phyloP scores from a whole-genome alignment of 2,113 vertebrate species.

The Trinectes maculatus region DNA sequence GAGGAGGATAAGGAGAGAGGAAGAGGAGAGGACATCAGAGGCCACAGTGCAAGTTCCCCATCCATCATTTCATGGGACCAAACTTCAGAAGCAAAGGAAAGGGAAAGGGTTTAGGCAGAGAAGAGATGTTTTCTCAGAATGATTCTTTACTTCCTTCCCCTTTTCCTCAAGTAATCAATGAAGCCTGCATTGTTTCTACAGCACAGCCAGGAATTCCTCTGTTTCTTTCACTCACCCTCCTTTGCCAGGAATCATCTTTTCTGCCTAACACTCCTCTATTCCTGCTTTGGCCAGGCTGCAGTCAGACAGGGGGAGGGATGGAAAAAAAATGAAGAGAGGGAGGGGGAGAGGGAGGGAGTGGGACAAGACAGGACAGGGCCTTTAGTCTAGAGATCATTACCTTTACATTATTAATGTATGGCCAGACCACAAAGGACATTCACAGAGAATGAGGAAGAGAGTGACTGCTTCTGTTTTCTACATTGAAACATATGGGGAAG shows the following conservation, averaged over 20 bases:
- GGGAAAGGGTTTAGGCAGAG: slow-evolving; percentile 30
- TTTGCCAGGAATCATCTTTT: slow-evolving; percentile 24
- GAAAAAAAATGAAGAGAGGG: no score
- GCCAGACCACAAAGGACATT: slow-evolving; percentile 82
- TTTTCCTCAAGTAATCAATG: slow-evolving; percentile 62
- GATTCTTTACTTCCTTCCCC: slow-evolving; percentile 57
- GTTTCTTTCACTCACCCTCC: slow-evolving; percentile 51
- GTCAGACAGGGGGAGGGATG: slow-evolving; percentile 35
- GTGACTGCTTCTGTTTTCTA: slow-evolving; percentile 44
- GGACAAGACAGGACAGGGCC: slow-evolving; percentile 75
- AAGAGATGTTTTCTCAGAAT: slow-evolving; percentile 68
- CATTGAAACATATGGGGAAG: slow-evolving; percentile 37
- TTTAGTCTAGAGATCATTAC: slow-evolving; percentile 84
- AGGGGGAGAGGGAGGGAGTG: slow-evolving; percentile 10
- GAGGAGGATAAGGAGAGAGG: slow-evolving; percentile 58
- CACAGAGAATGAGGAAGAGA: slow-evolving; percentile 69
- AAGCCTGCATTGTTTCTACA: slow-evolving; percentile 49
- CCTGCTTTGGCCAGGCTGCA: slow-evolving; percentile 34
- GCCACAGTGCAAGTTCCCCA: slow-evolving; percentile 71
- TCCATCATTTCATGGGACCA: slow-evolving; percentile 63
- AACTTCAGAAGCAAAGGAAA: slow-evolving; percentile 65
- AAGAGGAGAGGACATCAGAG: slow-evolving; percentile 67
- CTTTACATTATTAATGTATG: slow-evolving; percentile 84
- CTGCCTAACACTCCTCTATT: slow-evolving; percentile 2
- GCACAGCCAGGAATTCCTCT: slow-evolving; percentile 61